Base-by-base conservation (phyloP, 1,140 invertebrate species). In the Araneus ventricosus region DNA sequence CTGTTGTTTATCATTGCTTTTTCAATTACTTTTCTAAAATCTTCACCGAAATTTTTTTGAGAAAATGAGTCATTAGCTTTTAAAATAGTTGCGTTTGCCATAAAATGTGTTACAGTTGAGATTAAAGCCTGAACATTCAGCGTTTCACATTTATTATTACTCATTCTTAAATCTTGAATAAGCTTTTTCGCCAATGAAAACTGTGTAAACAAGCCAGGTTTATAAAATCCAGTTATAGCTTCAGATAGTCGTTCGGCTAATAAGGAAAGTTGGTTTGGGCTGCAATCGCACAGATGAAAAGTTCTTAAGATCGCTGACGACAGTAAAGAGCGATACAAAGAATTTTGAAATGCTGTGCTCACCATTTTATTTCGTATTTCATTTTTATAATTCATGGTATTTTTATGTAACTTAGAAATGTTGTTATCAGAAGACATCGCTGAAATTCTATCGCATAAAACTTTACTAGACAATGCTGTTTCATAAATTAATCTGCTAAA, bases 401-500 rank as follows among this genome's bases (percentile, higher is more conserved):
- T 70, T 88, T 34, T 52, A 14, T 75, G 27, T 10, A 52, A 63
- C 39, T 87, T 22, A n/a, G 24, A 86, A 34, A 2, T 45, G 52
- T 63, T 87, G 20, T 30, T 52, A 67, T 67, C 0, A 84, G 17
- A 52, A 10, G 41, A 10, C 27, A n/a, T 41, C 39, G 7, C 24
- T 87, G 57, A 37, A 87, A 87, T 30, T 61, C 34, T 87, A 37
- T 87, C 85, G 30, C 85, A 87, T 24, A 87, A 14, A 63, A 30
- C 24, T 87, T 87, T 87, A 27, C 85, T 61, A n/a, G 27, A 22
- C 37, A 34, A 87, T 61, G 37, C 34, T 34, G 41, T 61, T 87
- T 61, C 59, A 34, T 59, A 34, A 37, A 87, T 27, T 27, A 87
- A 37, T 87, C 52, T 87, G 24, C 59, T 37, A 27, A 27, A 61